These are phyloP conservation scores for Cataglyphis altisquamis DNA, from an alignment of 2,888 invertebrate species.

Conservation along the genomic window DNA sequence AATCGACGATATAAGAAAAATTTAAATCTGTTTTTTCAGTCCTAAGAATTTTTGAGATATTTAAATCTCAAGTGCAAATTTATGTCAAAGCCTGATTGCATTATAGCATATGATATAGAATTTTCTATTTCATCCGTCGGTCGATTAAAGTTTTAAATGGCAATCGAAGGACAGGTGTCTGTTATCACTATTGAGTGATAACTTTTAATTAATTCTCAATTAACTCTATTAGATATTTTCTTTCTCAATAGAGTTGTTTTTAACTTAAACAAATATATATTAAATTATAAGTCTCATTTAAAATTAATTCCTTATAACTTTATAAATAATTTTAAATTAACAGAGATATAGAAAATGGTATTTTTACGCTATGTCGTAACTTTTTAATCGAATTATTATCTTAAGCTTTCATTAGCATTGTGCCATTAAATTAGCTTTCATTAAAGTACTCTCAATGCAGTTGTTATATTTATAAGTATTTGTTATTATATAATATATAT, in stretches of 20 bases:
- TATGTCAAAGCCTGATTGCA: conserved; percentile 21
- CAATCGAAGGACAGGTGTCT: background rate
- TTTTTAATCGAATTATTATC: background rate
- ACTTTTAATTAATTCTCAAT: conserved; percentile 5
- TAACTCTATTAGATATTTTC: background rate
- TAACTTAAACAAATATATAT: conserved; percentile 19
- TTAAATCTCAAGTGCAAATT: background rate
- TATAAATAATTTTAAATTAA: background rate
- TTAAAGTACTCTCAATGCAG: background rate
- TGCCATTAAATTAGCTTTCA: background rate
- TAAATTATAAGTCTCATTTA: background rate
- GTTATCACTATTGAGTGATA: background rate
- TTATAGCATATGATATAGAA: conserved; percentile 3
- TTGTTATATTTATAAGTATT: background rate
- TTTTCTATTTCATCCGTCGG: background rate
- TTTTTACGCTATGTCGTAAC: background rate
- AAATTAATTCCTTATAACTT: background rate
- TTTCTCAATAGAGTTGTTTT: background rate
- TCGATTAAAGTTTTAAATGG: background rate
- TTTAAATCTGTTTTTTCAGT: background rate
- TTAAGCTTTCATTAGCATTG: background rate
- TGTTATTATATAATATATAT: background rate
- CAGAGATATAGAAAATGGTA: too few species aligned
- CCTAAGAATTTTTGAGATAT: background rate
- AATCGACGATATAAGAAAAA: background rate